Evolutionary conservation across 1,140 invertebrate genomes (phyloP).

Genomic region (Subanguina moxae): DNA sequence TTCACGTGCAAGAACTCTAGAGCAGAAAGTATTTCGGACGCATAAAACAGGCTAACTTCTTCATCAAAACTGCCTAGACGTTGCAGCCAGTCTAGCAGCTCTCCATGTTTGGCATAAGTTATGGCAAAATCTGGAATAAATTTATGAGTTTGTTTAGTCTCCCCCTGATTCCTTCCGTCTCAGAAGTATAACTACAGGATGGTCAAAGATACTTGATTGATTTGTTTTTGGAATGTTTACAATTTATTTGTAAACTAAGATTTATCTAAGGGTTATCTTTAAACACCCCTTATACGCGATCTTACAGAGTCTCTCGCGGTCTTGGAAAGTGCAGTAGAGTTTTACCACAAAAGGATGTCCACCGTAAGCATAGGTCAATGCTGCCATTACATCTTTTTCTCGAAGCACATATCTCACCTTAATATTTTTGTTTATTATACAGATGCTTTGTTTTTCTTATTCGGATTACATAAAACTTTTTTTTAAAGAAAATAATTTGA

Average conservation of each 20-base stretch:
- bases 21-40: constrained; percentile 83
- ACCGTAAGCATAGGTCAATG: constrained; percentile 47
- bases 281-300: constrained; percentile 45
- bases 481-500: no score
- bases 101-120: constrained; percentile 88
- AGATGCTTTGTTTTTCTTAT: no score
- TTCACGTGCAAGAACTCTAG: constrained; percentile 87
- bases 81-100: constrained; percentile 83
- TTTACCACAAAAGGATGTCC: constrained; percentile 78
- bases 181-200: no score
- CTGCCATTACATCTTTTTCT: constrained; percentile 79
- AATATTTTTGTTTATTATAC: not conserved
- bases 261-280: constrained; percentile 6
- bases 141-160: constrained; percentile 13
- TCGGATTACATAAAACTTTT: no score
- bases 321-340: constrained; percentile 93
- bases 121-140: constrained; percentile 77
- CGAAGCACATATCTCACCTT: constrained; percentile 74
- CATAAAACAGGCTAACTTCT: constrained; percentile 83
- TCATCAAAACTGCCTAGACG: constrained; percentile 83
- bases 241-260: not conserved
- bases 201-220: no score
- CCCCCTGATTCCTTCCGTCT: no score
- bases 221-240: no score
- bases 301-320: constrained; percentile 78